Evolutionary conservation across 1,140 invertebrate species (phyloP).

Genomic region (Drosophila sulfurigaster): DNA sequence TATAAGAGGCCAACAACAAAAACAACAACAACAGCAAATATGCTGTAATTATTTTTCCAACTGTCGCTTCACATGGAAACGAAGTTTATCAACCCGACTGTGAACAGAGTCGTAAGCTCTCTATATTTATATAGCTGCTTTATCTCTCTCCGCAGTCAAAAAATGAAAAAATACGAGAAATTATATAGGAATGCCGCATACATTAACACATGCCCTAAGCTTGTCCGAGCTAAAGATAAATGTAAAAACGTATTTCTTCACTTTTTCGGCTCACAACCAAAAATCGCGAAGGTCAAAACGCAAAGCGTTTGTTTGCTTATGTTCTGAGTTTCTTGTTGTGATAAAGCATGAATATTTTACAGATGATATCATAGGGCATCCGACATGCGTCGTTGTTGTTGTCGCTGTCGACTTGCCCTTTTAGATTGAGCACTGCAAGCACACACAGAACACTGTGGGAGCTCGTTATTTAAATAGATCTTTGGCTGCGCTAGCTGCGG

Average conservation of each 20-base stretch:
- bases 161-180: conserved; percentile 27
- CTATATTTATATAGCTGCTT: conserved; percentile 65
- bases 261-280: conserved; percentile 20
- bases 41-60: conserved; percentile 54
- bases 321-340: conserved; percentile 31
- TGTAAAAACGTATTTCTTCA: conserved; percentile 62
- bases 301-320: conserved; percentile 40
- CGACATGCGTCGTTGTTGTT: background rate
- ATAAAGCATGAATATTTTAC: conserved; percentile 66
- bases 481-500: conserved; percentile 18
- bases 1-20: conserved; percentile 37
- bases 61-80: conserved; percentile 69
- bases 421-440: conserved; percentile 46
- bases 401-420: conserved; percentile 19
- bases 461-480: conserved; percentile 38
- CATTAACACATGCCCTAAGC: conserved; percentile 52
- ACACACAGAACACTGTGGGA: background rate
- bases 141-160: conserved; percentile 46
- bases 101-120: conserved; percentile 29
- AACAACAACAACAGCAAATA: background rate
- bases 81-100: conserved; percentile 71
- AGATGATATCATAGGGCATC: conserved; percentile 77
- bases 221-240: conserved; percentile 58
- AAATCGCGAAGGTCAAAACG: conserved; percentile 69
- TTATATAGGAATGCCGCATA: conserved; percentile 35